phyloP scores from a whole-genome alignment of 1,140 invertebrate species.

The Brachionus calyciflorus region DNA sequence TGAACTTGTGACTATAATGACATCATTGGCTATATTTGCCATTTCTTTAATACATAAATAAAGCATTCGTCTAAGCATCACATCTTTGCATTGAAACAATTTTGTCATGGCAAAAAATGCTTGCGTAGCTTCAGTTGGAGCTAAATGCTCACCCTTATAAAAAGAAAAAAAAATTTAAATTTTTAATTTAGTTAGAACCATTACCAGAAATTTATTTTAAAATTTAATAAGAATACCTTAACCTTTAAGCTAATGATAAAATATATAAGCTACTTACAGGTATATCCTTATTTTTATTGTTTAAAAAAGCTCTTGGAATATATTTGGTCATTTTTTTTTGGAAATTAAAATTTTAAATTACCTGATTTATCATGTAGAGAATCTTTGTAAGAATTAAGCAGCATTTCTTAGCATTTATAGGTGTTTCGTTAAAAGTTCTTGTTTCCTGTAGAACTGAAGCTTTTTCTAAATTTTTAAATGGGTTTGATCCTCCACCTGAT shows the following conservation, averaged over 20 bases:
- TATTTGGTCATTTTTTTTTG: neutral
- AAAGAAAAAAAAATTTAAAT: slow-evolving; percentile 46
- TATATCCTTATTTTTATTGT: neutral
- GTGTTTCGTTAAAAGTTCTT: slow-evolving; percentile 91
- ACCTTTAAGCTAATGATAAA: neutral
- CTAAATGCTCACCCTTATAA: slow-evolving; percentile 76
- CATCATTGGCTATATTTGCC: slow-evolving; percentile 89
- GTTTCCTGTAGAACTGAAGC: slow-evolving; percentile 42
- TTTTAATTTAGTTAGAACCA: neutral
- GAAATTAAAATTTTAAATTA: slow-evolving; percentile 49
- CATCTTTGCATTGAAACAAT: slow-evolving; percentile 93
- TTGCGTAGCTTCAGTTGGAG: slow-evolving; percentile 90
- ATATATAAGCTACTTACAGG: neutral
- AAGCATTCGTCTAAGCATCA: slow-evolving; percentile 77
- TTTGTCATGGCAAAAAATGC: slow-evolving; percentile 99
- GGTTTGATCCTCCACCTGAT: slow-evolving; percentile 13
- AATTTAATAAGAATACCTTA: neutral
- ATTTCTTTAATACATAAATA: slow-evolving; percentile 97
- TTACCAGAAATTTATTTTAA: neutral
- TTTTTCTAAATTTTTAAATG: slow-evolving; percentile 42
- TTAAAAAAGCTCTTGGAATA: neutral
- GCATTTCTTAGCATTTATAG: slow-evolving; percentile 94
- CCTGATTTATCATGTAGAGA: slow-evolving; percentile 85
- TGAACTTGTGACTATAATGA: slow-evolving; percentile 91
- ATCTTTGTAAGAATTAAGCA: slow-evolving; percentile 92